phyloP scores from a whole-genome alignment of 1,140 invertebrate genomes.

The Bursaphelenchus mucronatus region DNA sequence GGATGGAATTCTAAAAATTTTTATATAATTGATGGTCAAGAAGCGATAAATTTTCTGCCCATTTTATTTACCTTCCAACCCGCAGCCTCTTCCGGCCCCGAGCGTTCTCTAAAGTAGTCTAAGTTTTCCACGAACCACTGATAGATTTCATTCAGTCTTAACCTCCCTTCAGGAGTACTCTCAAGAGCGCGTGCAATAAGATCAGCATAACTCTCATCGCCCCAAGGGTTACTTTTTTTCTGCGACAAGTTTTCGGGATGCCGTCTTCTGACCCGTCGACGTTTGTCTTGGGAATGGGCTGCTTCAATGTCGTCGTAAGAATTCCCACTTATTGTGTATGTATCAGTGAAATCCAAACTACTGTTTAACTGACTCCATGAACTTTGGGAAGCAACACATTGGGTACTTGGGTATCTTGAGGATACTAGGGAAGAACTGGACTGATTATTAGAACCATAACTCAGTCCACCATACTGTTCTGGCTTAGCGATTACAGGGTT shows the following conservation, averaged over 20 bases:
- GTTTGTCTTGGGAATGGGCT: too few relatives aligned
- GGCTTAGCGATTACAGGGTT: constrained; percentile 5
- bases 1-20: constrained; percentile 91
- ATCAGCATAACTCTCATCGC: constrained; percentile 59
- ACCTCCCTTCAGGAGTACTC: constrained; percentile 46
- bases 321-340: too few relatives aligned
- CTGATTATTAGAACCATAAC: too few relatives aligned
- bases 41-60: background rate
- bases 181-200: constrained; percentile 52
- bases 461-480: too few relatives aligned
- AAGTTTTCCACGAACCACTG: constrained; percentile 60
- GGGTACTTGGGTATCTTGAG: too few relatives aligned
- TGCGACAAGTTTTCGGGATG: constrained; percentile 25
- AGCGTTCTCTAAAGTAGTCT: constrained; percentile 56
- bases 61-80: constrained; percentile 57
- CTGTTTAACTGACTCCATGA: too few relatives aligned
- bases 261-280: too few relatives aligned
- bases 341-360: too few relatives aligned
- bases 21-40: constrained; percentile 1
- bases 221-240: constrained; percentile 59
- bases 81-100: constrained; percentile 55
- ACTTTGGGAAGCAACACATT: too few relatives aligned
- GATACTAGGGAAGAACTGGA: too few relatives aligned
- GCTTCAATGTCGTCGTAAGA: too few relatives aligned
- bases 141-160: constrained; percentile 60